Evolutionary conservation across 2,888 invertebrate species (phyloP), one percentile per base, ranked within the genome.

Genomic region (Hypselothyrea guttata): DNA sequence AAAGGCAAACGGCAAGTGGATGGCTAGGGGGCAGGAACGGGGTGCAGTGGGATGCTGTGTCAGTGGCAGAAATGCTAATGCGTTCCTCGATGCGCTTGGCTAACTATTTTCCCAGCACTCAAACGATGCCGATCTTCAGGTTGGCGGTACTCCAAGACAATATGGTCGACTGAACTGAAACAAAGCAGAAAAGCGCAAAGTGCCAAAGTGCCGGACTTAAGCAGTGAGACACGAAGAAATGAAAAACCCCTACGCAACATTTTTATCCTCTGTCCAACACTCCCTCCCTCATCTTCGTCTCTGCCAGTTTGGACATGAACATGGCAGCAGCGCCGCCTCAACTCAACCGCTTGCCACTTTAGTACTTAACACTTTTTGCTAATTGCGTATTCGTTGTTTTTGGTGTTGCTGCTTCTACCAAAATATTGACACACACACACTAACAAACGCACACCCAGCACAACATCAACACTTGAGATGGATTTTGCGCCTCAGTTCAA

Each of bases 341-440:
- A 28, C 86, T 67, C 48, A 38, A 48, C 22, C 70, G 51, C 67
- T 66, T 65, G 84, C 84, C 84, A 81, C 86, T 82, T 82, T 84
- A 86, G 86, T 86, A 86, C 86, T 82, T 82, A 82, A 86, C 82
- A 86, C 82, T 86, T 81, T 86, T 86, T 72, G 84, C 82, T 82
- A 82, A 82, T 82, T 86, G 84, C 69, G 72, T 70, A 61, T 69
- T 69, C 27, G 7, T 11, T 38, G 11, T 15, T 16, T 79, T 83
- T 74, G 62, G 66, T 61, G 58, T 63, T 62, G 67, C 71, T 66
- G 76, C 64, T 66, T 83, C 78, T 75, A 68, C 63, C 71, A 68
- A 59, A 61, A 69, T 69, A 67, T 70, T 76, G 84, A 84, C 78
- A 65, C 46, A 51, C 49, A 30, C 45, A 65, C 55, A 64, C 41